phyloP scores from a whole-genome alignment of 2,113 vertebrate species.

The Siniperca chuatsi region DNA sequence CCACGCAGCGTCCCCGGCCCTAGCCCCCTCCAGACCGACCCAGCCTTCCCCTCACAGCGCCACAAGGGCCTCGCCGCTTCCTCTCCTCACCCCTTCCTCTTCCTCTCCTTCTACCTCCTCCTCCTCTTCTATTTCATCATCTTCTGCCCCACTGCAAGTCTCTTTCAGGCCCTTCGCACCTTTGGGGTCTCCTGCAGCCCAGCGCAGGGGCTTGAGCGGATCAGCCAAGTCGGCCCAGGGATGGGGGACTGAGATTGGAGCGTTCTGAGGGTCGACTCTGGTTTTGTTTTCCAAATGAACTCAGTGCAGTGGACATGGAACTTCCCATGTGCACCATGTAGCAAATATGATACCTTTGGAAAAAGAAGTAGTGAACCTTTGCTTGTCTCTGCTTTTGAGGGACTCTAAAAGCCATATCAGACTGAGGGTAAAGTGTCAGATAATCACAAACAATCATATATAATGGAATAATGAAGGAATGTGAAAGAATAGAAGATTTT shows the following conservation, averaged over 20 bases:
- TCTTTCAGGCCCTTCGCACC: slow-evolving; percentile 85
- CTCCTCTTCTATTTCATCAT: slow-evolving; percentile 68
- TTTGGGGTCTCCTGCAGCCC: slow-evolving; percentile 77
- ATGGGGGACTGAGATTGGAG: slow-evolving; percentile 93
- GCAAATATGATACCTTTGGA: slow-evolving; percentile 41
- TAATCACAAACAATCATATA: slow-evolving; percentile 52
- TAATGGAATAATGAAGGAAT: slow-evolving; percentile 50
- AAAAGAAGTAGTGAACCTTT: slow-evolving; percentile 42
- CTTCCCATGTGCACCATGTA: slow-evolving; percentile 41
- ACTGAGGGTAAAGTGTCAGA: slow-evolving; percentile 52
- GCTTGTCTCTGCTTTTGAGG: slow-evolving; percentile 51
- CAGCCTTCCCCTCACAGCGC: slow-evolving; percentile 82
- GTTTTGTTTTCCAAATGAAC: slow-evolving; percentile 48
- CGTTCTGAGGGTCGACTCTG: slow-evolving; percentile 86
- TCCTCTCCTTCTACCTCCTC: slow-evolving; percentile 67
- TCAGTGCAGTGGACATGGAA: slow-evolving; percentile 44
- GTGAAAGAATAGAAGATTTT: slow-evolving; percentile 51
- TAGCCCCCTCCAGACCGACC: slow-evolving; percentile 71
- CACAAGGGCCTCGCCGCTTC: slow-evolving; percentile 78
- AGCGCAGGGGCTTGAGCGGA: slow-evolving; percentile 75
- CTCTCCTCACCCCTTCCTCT: slow-evolving; percentile 70
- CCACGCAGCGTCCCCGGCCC: slow-evolving; percentile 60
- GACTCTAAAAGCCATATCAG: slow-evolving; percentile 77
- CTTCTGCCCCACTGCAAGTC: slow-evolving; percentile 67
- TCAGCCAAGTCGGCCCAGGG: slow-evolving; percentile 83